Evolutionary conservation across 2,113 vertebrate species (phyloP).

Genomic region (Pipa parva): DNA sequence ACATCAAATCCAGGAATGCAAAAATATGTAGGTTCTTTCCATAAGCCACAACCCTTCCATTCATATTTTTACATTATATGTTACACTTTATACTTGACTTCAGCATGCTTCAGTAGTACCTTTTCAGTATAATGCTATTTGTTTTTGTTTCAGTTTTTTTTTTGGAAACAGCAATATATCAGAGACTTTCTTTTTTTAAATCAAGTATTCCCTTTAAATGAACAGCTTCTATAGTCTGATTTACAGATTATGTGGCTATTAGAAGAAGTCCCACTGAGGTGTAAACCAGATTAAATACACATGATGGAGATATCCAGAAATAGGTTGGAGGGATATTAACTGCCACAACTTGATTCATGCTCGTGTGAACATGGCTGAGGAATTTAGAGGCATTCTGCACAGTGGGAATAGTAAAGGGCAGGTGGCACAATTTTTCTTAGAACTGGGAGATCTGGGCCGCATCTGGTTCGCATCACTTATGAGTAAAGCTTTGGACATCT

Average conservation of each 20-base stretch:
- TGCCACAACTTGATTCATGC: constrained; percentile 37
- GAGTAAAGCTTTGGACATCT: constrained; percentile 78
- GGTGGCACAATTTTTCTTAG: constrained; percentile 67
- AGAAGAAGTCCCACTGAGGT: constrained; percentile 4
- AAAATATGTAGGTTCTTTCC: no score
- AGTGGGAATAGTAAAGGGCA: constrained; percentile 60
- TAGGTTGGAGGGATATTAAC: constrained; percentile 17
- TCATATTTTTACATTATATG: no score
- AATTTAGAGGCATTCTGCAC: constrained; percentile 37
- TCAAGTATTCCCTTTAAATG: no score
- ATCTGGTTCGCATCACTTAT: constrained; percentile 87
- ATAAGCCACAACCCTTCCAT: no score
- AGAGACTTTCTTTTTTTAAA: no score
- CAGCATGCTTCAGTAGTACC: no score
- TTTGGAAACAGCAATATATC: no score
- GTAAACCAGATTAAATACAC: constrained; percentile 22
- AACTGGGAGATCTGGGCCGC: constrained; percentile 75
- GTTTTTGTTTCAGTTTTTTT: no score
- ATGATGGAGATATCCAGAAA: constrained; percentile 33
- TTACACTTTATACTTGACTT: no score
- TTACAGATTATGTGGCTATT: neutral
- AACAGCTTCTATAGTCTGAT: neutral
- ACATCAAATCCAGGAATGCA: no score
- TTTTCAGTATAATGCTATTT: no score
- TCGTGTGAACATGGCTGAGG: constrained; percentile 33